phyloP scores from a whole-genome alignment of 2,888 invertebrate genomes.

The Petrophora chlorosata region DNA sequence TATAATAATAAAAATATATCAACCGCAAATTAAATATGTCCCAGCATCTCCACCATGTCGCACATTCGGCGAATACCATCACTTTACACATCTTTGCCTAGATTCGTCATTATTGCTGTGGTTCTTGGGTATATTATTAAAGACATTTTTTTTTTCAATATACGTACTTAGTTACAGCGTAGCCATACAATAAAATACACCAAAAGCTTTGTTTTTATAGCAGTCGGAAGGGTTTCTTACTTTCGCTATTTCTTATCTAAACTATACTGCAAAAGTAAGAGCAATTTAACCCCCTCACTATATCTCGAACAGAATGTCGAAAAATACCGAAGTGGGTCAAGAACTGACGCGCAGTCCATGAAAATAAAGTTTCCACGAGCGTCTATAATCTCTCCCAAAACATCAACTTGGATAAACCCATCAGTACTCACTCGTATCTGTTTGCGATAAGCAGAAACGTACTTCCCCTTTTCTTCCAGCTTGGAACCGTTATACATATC shows the following conservation, averaged over 20 bases:
- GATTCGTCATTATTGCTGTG: too few species aligned
- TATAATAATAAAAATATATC: too few species aligned
- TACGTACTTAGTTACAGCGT: too few species aligned
- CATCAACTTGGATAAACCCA: conserved; percentile 58
- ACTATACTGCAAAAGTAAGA: not conserved
- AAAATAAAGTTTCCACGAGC: conserved; percentile 20
- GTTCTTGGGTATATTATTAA: too few species aligned
- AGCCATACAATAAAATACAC: too few species aligned
- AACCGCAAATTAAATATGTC: too few species aligned
- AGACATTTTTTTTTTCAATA: too few species aligned
- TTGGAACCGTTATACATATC: conserved; percentile 43
- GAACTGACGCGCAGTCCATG: conserved; percentile 14
- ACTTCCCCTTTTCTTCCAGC: conserved; percentile 55
- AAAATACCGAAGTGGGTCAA: conserved; percentile 24
- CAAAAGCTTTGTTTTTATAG: not conserved
- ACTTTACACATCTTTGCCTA: too few species aligned
- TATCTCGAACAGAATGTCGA: conserved; percentile 7
- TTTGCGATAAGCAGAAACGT: conserved; percentile 56
- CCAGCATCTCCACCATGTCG: too few species aligned
- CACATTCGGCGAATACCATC: too few species aligned
- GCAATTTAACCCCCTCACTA: conserved; percentile 3
- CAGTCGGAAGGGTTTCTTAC: too few species aligned
- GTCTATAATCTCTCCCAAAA: conserved; percentile 43
- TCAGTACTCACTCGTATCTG: conserved; percentile 53
- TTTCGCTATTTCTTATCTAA: not conserved